A percentile compares a stretch with the other conserved stretches of the same genome.
Conservation (phyloP, 1,140 invertebrate genomes). For the Bombus breviceps region DNA sequence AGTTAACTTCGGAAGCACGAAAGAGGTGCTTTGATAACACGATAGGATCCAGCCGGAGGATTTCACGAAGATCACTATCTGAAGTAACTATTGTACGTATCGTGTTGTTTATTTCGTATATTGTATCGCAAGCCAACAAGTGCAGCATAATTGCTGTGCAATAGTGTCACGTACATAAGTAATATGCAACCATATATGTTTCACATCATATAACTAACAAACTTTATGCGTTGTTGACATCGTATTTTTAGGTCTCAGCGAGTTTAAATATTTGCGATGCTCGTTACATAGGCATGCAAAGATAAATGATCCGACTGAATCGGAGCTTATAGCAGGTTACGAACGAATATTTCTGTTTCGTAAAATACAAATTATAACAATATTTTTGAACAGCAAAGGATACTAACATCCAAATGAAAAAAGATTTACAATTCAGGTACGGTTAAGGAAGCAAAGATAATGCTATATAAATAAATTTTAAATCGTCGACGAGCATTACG, state of each 20-base stretch:
- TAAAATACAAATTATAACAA: too few species aligned
- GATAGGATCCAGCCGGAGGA: neutral
- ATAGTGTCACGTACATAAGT: neutral
- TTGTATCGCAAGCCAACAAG: neutral
- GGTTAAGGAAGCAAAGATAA: neutral
- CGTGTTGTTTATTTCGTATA: neutral
- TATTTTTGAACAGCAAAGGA: neutral
- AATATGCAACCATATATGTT: neutral
- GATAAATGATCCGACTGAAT: neutral
- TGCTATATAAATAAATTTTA: neutral
- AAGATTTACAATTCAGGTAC: neutral
- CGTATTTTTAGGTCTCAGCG: neutral
- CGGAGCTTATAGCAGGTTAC: too few species aligned
- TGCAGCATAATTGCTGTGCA: neutral
- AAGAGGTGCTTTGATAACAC: neutral
- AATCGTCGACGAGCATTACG: neutral
- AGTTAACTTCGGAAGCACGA: slow-evolving; percentile 12
- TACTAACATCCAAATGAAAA: neutral
- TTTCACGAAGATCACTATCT: neutral
- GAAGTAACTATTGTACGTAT: slow-evolving; percentile 6
- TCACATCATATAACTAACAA: neutral
- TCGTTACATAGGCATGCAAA: neutral
- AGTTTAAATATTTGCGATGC: neutral
- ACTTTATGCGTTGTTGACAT: neutral
- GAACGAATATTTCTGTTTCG: neutral